Evolutionary conservation across 2,797 vertebrate genomes (phyloP), one percentile per base, ranked within the genome.

Genomic region (Simalia tracyae): DNA sequence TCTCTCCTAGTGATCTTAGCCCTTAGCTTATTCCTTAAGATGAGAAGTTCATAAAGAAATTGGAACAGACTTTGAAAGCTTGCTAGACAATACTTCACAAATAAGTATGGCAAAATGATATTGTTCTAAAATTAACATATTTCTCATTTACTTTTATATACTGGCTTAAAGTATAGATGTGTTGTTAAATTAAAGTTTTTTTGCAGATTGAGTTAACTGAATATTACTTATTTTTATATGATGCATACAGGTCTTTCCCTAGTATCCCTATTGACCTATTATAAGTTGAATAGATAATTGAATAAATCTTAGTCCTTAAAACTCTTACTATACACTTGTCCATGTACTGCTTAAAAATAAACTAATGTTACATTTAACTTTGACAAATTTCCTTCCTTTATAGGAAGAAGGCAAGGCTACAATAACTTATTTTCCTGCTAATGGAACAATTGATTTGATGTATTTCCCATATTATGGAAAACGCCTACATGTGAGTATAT

Each of bases 401-500:
- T 92, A 99, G 98, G 97, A 97, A 95, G 96, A 97, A 95, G 95
- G 88, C 24, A 92, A 87, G 9, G 92, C 98, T 93, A 84, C 93
- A 93, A 96, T 99, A 96, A 94, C 93, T 89, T 98, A 98, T 94
- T 99, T 98, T 95, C 99, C 99, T 42, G 0, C 87, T 6, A 92
- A 96, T 60, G 98, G 98, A 64, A 91, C 56, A 1, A 95, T 99
- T 95, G 98, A 99, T 94, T 98, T 98, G 97, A 99, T 98, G 97
- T 99, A 98, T 96, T 99, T 98, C 94, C 99, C 99, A 0, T 99
- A 99, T 94, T 99, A 99, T 28, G 99, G 99, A 42, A 99, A 98
- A 93, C 98, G 97, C 87, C 95, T 96, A 81, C 99, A 99, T 5
- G 99, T 99, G 97, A 99, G 99, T 99, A 94, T 93, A 94, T 93